Conservation (phyloP, 1,140 invertebrate species). For the Bursaphelenchus mucronatus region DNA sequence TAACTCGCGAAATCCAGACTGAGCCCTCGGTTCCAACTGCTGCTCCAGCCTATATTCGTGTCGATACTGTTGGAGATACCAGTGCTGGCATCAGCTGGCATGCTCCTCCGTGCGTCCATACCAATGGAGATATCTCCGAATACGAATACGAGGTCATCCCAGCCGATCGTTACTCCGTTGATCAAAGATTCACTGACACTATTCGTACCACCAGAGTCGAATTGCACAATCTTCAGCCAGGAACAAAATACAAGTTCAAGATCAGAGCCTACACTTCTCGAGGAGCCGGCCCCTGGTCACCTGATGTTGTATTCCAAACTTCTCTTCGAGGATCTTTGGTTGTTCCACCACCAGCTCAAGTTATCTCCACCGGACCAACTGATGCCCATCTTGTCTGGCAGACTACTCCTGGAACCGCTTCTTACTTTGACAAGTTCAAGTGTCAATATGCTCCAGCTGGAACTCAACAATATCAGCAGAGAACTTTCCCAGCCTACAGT, state of each 20-base stretch:
- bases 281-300: conserved; percentile 58
- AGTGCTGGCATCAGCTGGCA: conserved; percentile 56
- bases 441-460: conserved; percentile 51
- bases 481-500: conserved; percentile 57
- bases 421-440: conserved; percentile 56
- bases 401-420: conserved; percentile 41
- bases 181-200: conserved; percentile 48
- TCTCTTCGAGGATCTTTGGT: conserved; percentile 18
- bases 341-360: conserved; percentile 32
- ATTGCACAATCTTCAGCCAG: conserved; percentile 41
- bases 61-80: conserved; percentile 40
- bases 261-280: conserved; percentile 54
- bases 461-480: conserved; percentile 45
- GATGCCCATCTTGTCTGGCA: conserved; percentile 59
- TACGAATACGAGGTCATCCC: conserved; percentile 58
- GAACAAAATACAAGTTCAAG: conserved; percentile 49
- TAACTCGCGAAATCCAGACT: conserved; percentile 59
- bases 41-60: conserved; percentile 50
- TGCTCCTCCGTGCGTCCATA: conserved; percentile 57
- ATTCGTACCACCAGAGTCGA: conserved; percentile 50
- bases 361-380: conserved; percentile 52
- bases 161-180: conserved; percentile 40
- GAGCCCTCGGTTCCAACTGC: conserved; percentile 56
- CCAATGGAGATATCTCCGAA: conserved; percentile 58
- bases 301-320: conserved; percentile 53